Base-by-base conservation (phyloP, 2,888 invertebrate species). In the Himalopsyche kuldschensis region DNA sequence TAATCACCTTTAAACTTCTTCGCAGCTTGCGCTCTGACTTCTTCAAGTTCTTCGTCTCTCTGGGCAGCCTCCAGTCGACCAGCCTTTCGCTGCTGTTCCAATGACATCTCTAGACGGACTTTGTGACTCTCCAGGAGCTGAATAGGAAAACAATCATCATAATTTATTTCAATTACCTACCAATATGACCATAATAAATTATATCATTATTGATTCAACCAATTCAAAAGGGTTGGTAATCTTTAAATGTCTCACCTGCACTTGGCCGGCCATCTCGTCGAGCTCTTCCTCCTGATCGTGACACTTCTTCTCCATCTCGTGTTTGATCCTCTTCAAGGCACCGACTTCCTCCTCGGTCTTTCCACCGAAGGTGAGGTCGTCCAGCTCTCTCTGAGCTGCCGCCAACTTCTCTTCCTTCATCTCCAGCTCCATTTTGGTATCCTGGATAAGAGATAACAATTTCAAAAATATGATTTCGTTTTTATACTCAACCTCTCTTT, bases 211-310 rank as follows among this genome's bases (percentile, higher is more conserved):
- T 35, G 35, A 35, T 35, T 35, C 35, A 35, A 35, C 35, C 4
- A 10, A 11, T 41, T 41, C 41, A 15, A 41, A 15, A 15, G 15
- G 1, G 41, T 3, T 41, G 41, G 15, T 41, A 15, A 4, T 15
- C 15, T 15, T 41, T 15, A 41, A 41, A 69, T 69, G 4, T 35
- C 10, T 75, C 79, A 91, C 92, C 90, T 94, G 95, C 88, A 97
- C 95, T 90, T 97, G 96, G 4, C 97, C 98, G 3, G 98, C 98
- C 88, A 98, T 93, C 89, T 99, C 99, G 88, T 99, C 99, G 79
- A 99, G 91, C 89, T 99, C 99, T 89, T 99, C 98, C 89, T 98
- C 98, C 90, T 96, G 96, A 88, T 97, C 96, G 85, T 97, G 94
- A 41, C 95, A 91, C 86, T 97, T 95, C 69, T 96, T 92, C 89